Evolutionary conservation across 2,797 vertebrate genomes (phyloP).

Genomic region (Merluccius polli): DNA sequence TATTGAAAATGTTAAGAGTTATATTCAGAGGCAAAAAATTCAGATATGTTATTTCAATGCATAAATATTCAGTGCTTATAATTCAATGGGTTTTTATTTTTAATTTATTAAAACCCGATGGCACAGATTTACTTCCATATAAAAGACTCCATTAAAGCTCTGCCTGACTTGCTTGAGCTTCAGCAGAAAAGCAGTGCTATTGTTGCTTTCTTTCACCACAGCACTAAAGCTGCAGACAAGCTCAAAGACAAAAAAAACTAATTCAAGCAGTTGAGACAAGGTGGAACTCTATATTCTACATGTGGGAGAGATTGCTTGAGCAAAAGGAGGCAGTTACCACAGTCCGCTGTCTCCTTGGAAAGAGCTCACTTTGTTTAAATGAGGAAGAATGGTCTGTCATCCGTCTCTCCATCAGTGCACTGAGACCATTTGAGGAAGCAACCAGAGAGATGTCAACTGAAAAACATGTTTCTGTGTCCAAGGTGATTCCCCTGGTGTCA

Average conservation of each 20-base stretch:
- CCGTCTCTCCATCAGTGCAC: neutral
- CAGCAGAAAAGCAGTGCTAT: constrained; percentile 18
- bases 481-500: constrained; percentile 28
- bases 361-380: constrained; percentile 14
- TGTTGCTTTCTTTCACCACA: constrained; percentile 19
- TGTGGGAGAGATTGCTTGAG: constrained; percentile 7
- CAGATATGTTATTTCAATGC: no score
- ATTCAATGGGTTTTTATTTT: no score
- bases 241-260: constrained; percentile 5
- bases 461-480: constrained; percentile 33
- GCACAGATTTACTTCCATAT: no score
- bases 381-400: constrained; percentile 15
- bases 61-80: no score
- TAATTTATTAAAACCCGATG: no score
- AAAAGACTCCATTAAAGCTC: constrained; percentile 12
- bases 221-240: constrained; percentile 14
- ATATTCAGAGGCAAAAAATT: no score
- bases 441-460: constrained; percentile 27
- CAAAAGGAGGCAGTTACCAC: no score
- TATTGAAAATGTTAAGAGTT: no score
- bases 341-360: constrained; percentile 6
- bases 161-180: constrained; percentile 15
- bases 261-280: constrained; percentile 7
- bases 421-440: constrained; percentile 23
- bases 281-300: constrained; percentile 23